Evolutionary conservation across 2,888 invertebrate genomes (phyloP), one percentile per base, ranked within the genome.

Genomic region (Meganola albula): DNA sequence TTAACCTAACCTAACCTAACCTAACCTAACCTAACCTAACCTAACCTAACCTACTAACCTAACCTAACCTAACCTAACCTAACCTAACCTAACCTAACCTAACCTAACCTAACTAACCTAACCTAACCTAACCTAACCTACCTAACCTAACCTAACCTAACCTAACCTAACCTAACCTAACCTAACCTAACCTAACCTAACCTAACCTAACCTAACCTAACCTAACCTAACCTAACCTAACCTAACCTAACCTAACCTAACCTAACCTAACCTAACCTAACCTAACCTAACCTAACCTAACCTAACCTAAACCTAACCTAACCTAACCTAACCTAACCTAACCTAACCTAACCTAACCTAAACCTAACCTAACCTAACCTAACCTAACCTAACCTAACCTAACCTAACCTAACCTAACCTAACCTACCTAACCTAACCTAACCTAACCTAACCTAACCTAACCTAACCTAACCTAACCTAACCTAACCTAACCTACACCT

Each of bases 331-430:
- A 30, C 30, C 30, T 30, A 30, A 30, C 30, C 30, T 30, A 33
- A 31, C 33, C 33, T 27, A n/a, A n/a, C n/a, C n/a, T n/a, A n/a
- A n/a, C n/a, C n/a, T n/a, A n/a, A n/a, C n/a, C n/a, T n/a, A n/a
- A 33, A 33, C 33, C 33, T 33, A 33, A 33, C 33, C 33, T 27
- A 33, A 33, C 33, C 33, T 33, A 33, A 33, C 33, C 33, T 33
- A 27, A 31, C 31, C 31, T 31, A 31, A 22, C 26, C 32, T 26
- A 26, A 27, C 32, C 27, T 27, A 32, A 26, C 32, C 32, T 26
- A 27, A 27, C 27, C 32, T 27, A 27, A 27, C 24, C n/a, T n/a
- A n/a, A n/a, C n/a, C n/a, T n/a, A n/a, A n/a, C n/a, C n/a, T n/a
- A n/a, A n/a, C n/a, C n/a, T 24, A 30, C 30, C 30, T 30, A 24